These are phyloP conservation scores for Pica pica DNA, from an alignment of 2,113 vertebrate genomes.

Conservation along the genomic window DNA sequence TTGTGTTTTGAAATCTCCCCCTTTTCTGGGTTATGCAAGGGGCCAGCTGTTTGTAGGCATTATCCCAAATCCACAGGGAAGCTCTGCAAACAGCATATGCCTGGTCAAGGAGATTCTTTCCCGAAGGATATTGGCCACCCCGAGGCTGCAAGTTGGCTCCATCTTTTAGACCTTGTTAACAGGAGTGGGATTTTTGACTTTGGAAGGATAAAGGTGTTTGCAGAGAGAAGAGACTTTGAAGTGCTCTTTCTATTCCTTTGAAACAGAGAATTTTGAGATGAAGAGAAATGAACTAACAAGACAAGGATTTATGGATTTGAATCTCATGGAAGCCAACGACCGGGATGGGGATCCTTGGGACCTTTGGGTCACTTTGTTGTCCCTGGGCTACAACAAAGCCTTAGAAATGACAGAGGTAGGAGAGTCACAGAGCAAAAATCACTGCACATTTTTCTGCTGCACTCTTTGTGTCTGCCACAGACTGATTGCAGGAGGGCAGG, in stretches of 20 bases:
- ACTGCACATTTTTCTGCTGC: neutral
- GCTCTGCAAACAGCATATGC: neutral
- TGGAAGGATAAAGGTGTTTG: neutral
- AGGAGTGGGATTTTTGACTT: neutral
- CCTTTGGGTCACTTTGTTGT: conserved; percentile 87
- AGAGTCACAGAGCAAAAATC: neutral
- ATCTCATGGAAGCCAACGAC: conserved; percentile 92
- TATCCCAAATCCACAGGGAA: neutral
- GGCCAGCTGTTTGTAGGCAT: neutral
- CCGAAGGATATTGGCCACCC: neutral
- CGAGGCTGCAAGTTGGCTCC: neutral
- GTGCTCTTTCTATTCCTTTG: neutral
- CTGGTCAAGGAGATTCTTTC: neutral
- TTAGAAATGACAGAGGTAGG: conserved; percentile 86
- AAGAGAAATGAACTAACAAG: conserved; percentile 89
- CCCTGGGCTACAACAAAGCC: conserved; percentile 88
- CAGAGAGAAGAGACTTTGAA: neutral
- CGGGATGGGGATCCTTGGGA: conserved; percentile 83
- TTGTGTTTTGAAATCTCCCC: neutral
- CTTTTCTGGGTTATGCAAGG: neutral
- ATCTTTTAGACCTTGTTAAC: neutral
- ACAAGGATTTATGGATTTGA: conserved; percentile 92
- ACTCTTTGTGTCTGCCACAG: neutral
- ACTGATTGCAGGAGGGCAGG: neutral
- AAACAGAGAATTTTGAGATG: conserved; percentile 89